Evolutionary conservation across 2,888 invertebrate genomes (phyloP).

Genomic region (Lordiphosa andalusiaca): DNA sequence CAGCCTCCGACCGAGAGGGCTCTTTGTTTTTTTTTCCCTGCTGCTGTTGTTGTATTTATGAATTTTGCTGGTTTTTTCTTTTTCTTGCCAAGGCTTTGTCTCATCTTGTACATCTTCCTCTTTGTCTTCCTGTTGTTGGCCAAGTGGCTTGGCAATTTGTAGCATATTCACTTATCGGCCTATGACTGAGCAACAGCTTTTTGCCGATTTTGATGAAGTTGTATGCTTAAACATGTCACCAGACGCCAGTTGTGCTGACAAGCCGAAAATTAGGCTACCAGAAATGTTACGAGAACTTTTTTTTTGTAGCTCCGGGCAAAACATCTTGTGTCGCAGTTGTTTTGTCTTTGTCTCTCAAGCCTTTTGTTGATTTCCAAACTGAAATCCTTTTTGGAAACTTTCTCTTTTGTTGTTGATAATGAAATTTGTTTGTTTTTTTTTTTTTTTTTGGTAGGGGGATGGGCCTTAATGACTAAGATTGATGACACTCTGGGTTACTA

Average conservation of each 20-base stretch:
- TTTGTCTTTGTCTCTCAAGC: conserved; percentile 25
- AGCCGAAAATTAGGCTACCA: conserved; percentile 65
- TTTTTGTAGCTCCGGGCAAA: conserved; percentile 38
- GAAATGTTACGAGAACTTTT: conserved; percentile 55
- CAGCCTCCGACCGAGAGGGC: conserved; percentile 41
- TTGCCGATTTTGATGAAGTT: conserved; percentile 69
- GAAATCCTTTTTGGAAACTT: not conserved
- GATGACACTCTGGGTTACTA: conserved; percentile 18
- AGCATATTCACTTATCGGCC: conserved; percentile 61
- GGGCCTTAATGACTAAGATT: conserved; percentile 31
- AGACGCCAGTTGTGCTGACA: conserved; percentile 69
- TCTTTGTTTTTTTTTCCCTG: conserved; percentile 31
- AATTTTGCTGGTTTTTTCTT: conserved; percentile 23
- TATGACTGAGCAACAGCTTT: conserved; percentile 30
- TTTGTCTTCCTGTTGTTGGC: conserved; percentile 23
- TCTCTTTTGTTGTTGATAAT: not conserved
- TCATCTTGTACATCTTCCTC: conserved; percentile 18
- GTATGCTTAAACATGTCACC: conserved; percentile 72
- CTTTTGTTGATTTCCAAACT: conserved; percentile 18
- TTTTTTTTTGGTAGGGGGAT: not conserved
- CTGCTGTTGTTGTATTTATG: conserved; percentile 4
- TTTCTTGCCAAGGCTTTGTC: conserved; percentile 33
- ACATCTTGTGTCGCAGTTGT: conserved; percentile 37
- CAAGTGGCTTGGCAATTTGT: conserved; percentile 55
- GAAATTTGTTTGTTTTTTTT: not conserved